Base-by-base conservation (phyloP, 1,140 invertebrate genomes). In the Chironomus striatipennis region DNA sequence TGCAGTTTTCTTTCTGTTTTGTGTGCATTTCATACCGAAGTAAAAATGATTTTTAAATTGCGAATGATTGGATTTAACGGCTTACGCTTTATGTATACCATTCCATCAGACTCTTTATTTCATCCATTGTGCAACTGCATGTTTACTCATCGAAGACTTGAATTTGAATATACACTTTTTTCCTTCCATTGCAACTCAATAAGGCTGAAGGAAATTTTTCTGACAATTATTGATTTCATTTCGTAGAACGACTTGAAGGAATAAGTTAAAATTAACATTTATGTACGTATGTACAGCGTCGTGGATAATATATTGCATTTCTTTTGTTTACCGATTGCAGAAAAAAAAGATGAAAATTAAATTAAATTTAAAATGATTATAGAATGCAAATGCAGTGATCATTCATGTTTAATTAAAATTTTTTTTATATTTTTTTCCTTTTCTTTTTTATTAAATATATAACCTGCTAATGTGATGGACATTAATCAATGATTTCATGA, bases 191-290 rank as follows among this genome's bases (percentile, higher is more conserved):
- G 24, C 24, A 34, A 34, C 24, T 34, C 24, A 34, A 34, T 34
- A 34, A 34, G 24, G 24, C 24, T 57, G 47, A 57, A n/a, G 12
- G n/a, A 57, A 57, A 57, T 57, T 1, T 12, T n/a, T 57, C 47
- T 57, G 47, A 57, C 47, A 57, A 57, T 57, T 57, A 57, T 57
- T 57, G 47, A 57, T 57, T 57, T 57, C 47, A n/a, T n/a, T 57
- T 57, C 12, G 12, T n/a, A 57, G 47, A n/a, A 34, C 24, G 24
- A 34, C 24, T 34, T 34, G 24, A 34, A 34, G 24, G 24, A 34
- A 34, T 34, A 34, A 34, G 24, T 34, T 34, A 5, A 34, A 57
- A 57, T 15, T 57, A 34, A 34, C 47, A 57, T 57, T 57, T 15
- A 57, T 57, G 47, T 57, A 34, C 24, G 47, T 5, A 57, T 57